phyloP scores from a whole-genome alignment of 2,888 invertebrate genomes.

The Athalia cordata region DNA sequence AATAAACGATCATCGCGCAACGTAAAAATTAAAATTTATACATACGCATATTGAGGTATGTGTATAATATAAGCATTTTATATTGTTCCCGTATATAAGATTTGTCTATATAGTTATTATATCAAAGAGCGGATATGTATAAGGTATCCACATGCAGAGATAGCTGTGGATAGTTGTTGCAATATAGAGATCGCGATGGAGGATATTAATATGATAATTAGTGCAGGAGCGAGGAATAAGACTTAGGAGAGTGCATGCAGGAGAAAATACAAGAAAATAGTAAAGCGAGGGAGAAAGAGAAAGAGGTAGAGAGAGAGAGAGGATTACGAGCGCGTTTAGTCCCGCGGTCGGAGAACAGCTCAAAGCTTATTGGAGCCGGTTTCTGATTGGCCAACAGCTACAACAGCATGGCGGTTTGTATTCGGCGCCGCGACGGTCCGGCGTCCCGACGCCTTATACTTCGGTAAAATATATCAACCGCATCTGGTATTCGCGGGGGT shows the following conservation, averaged over 20 bases:
- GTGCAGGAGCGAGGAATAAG: constrained; percentile 13
- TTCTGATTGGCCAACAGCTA: constrained; percentile 35
- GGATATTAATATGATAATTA: constrained; percentile 46
- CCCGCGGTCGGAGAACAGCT: constrained; percentile 40
- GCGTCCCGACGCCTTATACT: constrained; percentile 8
- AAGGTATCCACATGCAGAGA: constrained; percentile 17
- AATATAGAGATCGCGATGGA: neutral
- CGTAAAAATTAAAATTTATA: no score
- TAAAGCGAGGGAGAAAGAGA: constrained; percentile 30
- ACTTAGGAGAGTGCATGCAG: constrained; percentile 12
- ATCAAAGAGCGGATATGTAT: neutral
- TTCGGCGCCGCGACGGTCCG: constrained; percentile 41
- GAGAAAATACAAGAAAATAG: constrained; percentile 12
- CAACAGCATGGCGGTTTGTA: constrained; percentile 45
- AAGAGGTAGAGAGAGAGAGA: constrained; percentile 28
- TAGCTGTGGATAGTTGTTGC: neutral
- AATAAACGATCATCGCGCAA: no score
- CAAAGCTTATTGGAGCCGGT: constrained; percentile 48
- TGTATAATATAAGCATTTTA: no score
- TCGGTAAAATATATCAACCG: neutral
- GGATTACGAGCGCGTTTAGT: constrained; percentile 38
- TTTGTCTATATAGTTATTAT: no score
- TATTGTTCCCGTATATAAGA: no score
- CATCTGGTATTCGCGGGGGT: neutral
- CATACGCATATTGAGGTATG: no score